Conservation (phyloP, 2,888 invertebrate genomes). For the Heteromyza rotundicornis region DNA sequence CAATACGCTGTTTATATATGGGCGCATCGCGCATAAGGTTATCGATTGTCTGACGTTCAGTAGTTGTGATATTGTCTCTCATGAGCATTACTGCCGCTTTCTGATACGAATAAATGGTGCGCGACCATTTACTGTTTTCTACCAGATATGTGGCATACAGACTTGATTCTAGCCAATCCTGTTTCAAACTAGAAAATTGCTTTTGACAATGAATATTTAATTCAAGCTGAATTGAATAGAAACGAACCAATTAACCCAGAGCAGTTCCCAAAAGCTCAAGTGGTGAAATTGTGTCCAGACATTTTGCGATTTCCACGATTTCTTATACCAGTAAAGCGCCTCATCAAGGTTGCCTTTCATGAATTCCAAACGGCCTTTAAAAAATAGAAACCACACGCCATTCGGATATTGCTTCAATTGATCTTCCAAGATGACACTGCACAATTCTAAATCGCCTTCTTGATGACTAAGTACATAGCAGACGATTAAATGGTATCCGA, state of each 20-base stretch:
- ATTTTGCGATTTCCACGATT: slow-evolving; percentile 80
- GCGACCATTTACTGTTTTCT: slow-evolving; percentile 88
- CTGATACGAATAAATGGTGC: slow-evolving; percentile 89
- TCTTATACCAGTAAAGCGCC: slow-evolving; percentile 77
- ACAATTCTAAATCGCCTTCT: slow-evolving; percentile 79
- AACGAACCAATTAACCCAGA: slow-evolving; percentile 82
- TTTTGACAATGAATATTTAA: not conserved
- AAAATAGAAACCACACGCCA: slow-evolving; percentile 91
- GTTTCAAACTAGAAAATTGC: slow-evolving; percentile 70
- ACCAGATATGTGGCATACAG: slow-evolving; percentile 74
- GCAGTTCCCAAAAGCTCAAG: slow-evolving; percentile 91
- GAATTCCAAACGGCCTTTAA: slow-evolving; percentile 85
- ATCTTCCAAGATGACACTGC: slow-evolving; percentile 75
- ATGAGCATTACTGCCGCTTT: slow-evolving; percentile 84
- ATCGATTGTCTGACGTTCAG: slow-evolving; percentile 67
- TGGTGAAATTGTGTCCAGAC: slow-evolving; percentile 93
- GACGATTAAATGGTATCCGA: slow-evolving; percentile 86
- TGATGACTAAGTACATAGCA: slow-evolving; percentile 81
- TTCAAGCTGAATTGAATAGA: too few species aligned
- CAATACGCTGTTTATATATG: slow-evolving; percentile 83
- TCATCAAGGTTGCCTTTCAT: slow-evolving; percentile 77
- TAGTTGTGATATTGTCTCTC: slow-evolving; percentile 64
- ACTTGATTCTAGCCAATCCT: slow-evolving; percentile 81
- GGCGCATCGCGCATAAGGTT: slow-evolving; percentile 78
- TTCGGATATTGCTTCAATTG: slow-evolving; percentile 75